Evolutionary conservation across 2,888 invertebrate species (phyloP).

Genomic region (Agrotis puta): DNA sequence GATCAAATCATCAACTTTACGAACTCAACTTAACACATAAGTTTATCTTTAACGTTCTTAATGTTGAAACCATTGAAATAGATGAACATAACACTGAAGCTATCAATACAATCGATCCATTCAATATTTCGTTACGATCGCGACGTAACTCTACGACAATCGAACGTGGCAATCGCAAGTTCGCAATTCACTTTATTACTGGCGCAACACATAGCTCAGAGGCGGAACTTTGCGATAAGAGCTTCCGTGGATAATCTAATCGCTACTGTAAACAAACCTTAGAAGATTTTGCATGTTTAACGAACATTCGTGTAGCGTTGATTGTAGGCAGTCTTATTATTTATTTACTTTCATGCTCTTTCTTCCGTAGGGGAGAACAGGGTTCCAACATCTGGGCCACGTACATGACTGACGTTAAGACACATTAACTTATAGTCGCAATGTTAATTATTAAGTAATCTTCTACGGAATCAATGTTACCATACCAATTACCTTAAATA

Average conservation of each 20-base stretch:
- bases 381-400: slow-evolving; percentile 27
- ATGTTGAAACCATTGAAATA: slow-evolving; percentile 40
- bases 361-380: slow-evolving; percentile 20
- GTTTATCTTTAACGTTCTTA: slow-evolving; percentile 31
- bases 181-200: slow-evolving; percentile 58
- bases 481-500: slow-evolving; percentile 15
- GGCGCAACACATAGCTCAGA: slow-evolving; percentile 50
- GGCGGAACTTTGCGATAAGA: slow-evolving; percentile 65
- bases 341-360: slow-evolving; percentile 51
- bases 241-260: slow-evolving; percentile 62
- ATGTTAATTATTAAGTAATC: slow-evolving; percentile 33
- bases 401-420: slow-evolving; percentile 23
- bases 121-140: slow-evolving; percentile 57
- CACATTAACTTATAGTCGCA: slow-evolving; percentile 14
- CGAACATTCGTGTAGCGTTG: slow-evolving; percentile 64
- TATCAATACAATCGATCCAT: slow-evolving; percentile 55
- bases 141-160: slow-evolving; percentile 51
- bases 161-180: slow-evolving; percentile 51
- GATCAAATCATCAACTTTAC: slow-evolving; percentile 28
- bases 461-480: slow-evolving; percentile 14
- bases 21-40: slow-evolving; percentile 33
- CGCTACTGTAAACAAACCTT: slow-evolving; percentile 57
- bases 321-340: slow-evolving; percentile 45
- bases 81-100: slow-evolving; percentile 33
- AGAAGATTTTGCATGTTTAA: slow-evolving; percentile 70